phyloP scores from a whole-genome alignment of 1,140 invertebrate genomes.

The Apolygus lucorum region DNA sequence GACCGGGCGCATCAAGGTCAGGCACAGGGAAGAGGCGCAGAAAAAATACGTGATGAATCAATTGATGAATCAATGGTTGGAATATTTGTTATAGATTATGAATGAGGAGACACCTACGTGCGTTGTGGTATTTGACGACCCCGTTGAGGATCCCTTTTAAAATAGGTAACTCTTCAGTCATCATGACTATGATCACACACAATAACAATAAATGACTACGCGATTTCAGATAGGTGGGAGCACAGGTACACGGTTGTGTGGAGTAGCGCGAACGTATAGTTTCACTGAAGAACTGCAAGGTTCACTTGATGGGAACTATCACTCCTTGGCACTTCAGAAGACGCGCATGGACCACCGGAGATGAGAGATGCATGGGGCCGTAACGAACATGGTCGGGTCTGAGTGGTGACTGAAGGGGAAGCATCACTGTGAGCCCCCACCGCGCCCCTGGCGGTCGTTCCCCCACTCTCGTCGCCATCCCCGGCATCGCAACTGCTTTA shows the following conservation, averaged over 20 bases:
- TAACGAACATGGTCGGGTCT: no score
- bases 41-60: no score
- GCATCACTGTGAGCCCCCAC: no score
- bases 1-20: no score
- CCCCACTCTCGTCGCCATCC: neutral
- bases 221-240: neutral
- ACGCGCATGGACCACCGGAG: no score
- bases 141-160: slow-evolving; percentile 79
- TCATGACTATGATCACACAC: slow-evolving; percentile 35
- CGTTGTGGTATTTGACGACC: slow-evolving; percentile 79
- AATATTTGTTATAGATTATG: neutral
- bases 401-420: no score
- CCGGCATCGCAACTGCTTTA: neutral
- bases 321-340: no score
- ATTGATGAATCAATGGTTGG: neutral
- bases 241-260: neutral
- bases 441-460: neutral
- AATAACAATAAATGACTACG: slow-evolving; percentile 4
- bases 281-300: no score
- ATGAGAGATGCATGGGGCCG: no score
- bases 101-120: slow-evolving; percentile 58
- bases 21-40: slow-evolving; percentile 25
- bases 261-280: neutral
- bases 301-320: no score
- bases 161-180: slow-evolving; percentile 79